These are phyloP conservation scores for Rousettus madagascariensis DNA, from an alignment of 2,797 vertebrate species.

Conservation along the genomic window DNA sequence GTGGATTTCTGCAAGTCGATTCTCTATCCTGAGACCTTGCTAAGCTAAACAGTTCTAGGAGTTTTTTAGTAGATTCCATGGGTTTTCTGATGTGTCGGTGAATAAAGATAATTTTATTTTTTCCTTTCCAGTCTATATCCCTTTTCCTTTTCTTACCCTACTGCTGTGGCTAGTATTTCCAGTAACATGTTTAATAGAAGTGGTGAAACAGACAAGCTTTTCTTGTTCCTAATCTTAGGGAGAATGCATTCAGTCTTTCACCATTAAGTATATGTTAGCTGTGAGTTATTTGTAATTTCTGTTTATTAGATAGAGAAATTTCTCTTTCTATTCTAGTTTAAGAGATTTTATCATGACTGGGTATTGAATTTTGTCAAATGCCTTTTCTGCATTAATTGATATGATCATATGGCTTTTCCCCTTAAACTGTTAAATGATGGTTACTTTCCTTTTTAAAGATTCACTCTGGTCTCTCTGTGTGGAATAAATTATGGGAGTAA, in stretches of 20 bases:
- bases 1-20: neutral
- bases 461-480: neutral
- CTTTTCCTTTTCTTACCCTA: conserved; percentile 47
- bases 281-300: neutral
- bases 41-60: conserved; percentile 17
- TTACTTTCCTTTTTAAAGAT: conserved; percentile 31
- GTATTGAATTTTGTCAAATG: conserved; percentile 5
- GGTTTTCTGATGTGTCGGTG: conserved; percentile 10
- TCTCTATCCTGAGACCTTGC: neutral
- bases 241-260: neutral
- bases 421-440: neutral
- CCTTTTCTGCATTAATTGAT: neutral
- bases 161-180: neutral
- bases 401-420: neutral
- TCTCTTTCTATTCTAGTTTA: neutral
- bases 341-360: neutral
- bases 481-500: neutral
- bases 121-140: neutral
- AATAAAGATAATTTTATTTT: conserved; percentile 9
- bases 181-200: neutral
- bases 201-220: neutral
- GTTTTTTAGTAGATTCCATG: neutral
- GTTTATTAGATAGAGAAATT: neutral
- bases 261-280: neutral
- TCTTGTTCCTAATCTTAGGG: neutral